Conservation (phyloP, 2,797 vertebrate genomes). For the Galagoides demidoff region DNA sequence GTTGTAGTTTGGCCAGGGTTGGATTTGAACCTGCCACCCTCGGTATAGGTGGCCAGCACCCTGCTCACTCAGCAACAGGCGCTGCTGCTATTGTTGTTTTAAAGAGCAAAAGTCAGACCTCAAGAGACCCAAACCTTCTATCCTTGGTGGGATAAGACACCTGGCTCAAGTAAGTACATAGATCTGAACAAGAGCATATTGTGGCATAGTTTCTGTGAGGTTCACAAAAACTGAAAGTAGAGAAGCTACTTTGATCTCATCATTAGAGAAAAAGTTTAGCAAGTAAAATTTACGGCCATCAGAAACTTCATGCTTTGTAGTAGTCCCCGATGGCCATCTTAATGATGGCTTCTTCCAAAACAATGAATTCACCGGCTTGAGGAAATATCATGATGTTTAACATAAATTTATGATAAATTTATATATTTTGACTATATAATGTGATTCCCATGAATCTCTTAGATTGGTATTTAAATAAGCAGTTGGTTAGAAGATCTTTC, state of each 20-base stretch:
- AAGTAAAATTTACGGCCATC: not conserved
- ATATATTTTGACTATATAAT: not conserved
- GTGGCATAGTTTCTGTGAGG: not conserved
- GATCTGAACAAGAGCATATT: not conserved
- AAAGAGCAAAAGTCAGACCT: not conserved
- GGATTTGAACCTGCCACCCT: too few relatives aligned
- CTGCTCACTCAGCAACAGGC: too few relatives aligned
- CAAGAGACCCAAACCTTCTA: too few relatives aligned
- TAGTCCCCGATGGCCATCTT: not conserved
- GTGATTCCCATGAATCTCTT: not conserved
- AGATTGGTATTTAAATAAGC: not conserved
- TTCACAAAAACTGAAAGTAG: not conserved
- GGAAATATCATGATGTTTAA: not conserved
- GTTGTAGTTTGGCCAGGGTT: too few relatives aligned
- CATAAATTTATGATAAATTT: not conserved
- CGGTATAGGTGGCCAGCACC: too few relatives aligned
- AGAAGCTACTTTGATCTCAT: not conserved
- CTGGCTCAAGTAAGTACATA: not conserved
- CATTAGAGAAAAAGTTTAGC: not conserved
- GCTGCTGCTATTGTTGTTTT: not conserved
- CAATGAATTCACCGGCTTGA: not conserved
- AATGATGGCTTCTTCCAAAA: not conserved
- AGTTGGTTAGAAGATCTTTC: not conserved
- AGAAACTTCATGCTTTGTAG: not conserved
- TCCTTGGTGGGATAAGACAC: too few relatives aligned